Conservation (phyloP, 2,113 vertebrate genomes). For the Melanotaenia duboulayi region DNA sequence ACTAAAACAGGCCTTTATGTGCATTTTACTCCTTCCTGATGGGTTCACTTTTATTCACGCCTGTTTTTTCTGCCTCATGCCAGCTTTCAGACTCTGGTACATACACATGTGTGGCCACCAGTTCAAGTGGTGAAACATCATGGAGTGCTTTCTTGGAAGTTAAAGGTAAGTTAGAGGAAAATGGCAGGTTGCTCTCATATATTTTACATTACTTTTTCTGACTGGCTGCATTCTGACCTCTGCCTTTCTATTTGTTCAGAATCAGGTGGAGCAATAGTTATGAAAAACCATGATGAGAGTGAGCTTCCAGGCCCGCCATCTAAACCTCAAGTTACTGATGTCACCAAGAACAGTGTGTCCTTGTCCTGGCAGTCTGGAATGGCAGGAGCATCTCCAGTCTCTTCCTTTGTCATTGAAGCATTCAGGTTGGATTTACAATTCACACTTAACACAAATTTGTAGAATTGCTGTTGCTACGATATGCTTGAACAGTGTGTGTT, state of each 20-base stretch:
- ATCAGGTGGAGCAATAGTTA: constrained; percentile 84
- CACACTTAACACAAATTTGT: background rate
- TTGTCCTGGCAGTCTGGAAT: constrained; percentile 94
- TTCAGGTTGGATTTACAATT: constrained; percentile 88
- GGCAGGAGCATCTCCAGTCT: constrained; percentile 87
- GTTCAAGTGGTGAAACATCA: constrained; percentile 96
- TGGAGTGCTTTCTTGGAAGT: constrained; percentile 98
- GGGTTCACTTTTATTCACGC: constrained; percentile 1
- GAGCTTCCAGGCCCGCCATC: constrained; percentile 95
- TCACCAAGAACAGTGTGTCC: constrained; percentile 97
- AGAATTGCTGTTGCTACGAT: background rate
- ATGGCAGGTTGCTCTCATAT: background rate
- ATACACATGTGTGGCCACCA: constrained; percentile 97
- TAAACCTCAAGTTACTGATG: constrained; percentile 98
- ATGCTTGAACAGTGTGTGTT: background rate
- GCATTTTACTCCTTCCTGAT: constrained; percentile 6
- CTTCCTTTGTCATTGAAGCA: constrained; percentile 95
- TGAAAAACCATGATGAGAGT: constrained; percentile 89
- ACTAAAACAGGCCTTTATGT: constrained; percentile 33
- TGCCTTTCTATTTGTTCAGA: constrained; percentile 78
- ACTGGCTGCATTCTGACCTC: background rate
- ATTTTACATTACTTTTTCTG: background rate
- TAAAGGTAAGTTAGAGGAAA: constrained; percentile 83
- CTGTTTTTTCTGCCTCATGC: constrained; percentile 15
- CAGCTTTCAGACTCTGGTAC: constrained; percentile 93